Evolutionary conservation across 2,113 vertebrate species (phyloP), one percentile per base, ranked within the genome.

Genomic region (Danionella cerebrum): DNA sequence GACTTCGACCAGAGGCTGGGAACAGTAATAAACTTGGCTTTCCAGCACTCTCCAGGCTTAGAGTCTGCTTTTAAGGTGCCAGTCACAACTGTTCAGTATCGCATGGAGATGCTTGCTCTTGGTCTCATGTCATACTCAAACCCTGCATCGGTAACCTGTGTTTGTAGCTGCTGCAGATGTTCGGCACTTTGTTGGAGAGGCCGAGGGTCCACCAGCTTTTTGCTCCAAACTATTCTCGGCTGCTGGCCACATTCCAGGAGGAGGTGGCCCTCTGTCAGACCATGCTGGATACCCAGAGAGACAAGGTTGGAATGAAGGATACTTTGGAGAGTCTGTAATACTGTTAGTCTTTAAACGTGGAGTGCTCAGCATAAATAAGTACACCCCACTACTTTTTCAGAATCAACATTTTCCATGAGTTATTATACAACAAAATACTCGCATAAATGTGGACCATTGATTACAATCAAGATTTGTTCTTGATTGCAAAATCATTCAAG

Each of bases 11-110:
- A 87, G 68, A 85, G 87, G 16, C 78, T 91, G 62, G 85, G 83
- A 71, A 89, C 88, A 21, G 81, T 91, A 69, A 82, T 91, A 76
- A 91, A 92, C 80, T 70, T 87, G 75, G 79, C 84, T 55, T 93
- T 92, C 82, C 83, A 88, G 53, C 82, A 90, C 69, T 89, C 87
- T 47, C 87, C 84, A 76, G 83, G 83, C 75, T 76, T 89, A 29
- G 81, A 87, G 81, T 84, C 84, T 38, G 72, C 75, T 76, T 91
- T 88, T 77, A 89, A 86, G 85, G 86, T 89, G 82, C 13, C n/a
- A 51, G 2, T 1, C 18, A 47, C 18, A 22, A n/a, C n/a, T n/a
- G n/a, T n/a, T n/a, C n/a, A n/a, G n/a, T n/a, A n/a, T n/a, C n/a
- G 9, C 33, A 4, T 33, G 0, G 21, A 45, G 31, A 45, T 8